Evolutionary conservation across 1,140 invertebrate species (phyloP).

Genomic region (Heliothis subflexa): DNA sequence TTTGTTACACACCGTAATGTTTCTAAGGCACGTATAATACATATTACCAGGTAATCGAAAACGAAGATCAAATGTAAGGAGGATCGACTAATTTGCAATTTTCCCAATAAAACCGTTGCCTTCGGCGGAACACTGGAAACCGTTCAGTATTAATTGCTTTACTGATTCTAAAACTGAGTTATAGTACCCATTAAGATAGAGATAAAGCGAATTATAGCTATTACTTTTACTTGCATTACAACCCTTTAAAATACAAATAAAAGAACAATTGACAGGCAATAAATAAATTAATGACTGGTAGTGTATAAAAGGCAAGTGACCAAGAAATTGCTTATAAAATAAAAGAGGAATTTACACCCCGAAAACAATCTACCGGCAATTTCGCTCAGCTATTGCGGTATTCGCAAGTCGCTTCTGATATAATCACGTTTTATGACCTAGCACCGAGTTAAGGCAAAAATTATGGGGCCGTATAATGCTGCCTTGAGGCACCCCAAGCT

Average conservation of each 20-base stretch:
- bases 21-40: slow-evolving; percentile 62
- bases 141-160: slow-evolving; percentile 72
- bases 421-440: slow-evolving; percentile 84
- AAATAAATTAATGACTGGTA: slow-evolving; percentile 42
- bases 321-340: slow-evolving; percentile 60
- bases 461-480: slow-evolving; percentile 73
- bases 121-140: slow-evolving; percentile 63
- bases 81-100: slow-evolving; percentile 72
- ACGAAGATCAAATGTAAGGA: slow-evolving; percentile 59
- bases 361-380: slow-evolving; percentile 77
- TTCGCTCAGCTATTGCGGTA: slow-evolving; percentile 74
- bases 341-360: slow-evolving; percentile 64
- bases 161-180: slow-evolving; percentile 70
- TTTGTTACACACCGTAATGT: slow-evolving; percentile 57
- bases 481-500: slow-evolving; percentile 78
- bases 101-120: slow-evolving; percentile 75
- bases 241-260: slow-evolving; percentile 46
- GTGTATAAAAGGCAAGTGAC: slow-evolving; percentile 46
- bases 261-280: slow-evolving; percentile 42
- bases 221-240: slow-evolving; percentile 31
- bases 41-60: slow-evolving; percentile 69
- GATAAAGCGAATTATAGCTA: slow-evolving; percentile 60
- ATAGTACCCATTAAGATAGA: slow-evolving; percentile 78
- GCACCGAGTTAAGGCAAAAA: slow-evolving; percentile 84
- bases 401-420: slow-evolving; percentile 80